Evolutionary conservation across 2,888 invertebrate species (phyloP).

Genomic region (Aplocera efformata): DNA sequence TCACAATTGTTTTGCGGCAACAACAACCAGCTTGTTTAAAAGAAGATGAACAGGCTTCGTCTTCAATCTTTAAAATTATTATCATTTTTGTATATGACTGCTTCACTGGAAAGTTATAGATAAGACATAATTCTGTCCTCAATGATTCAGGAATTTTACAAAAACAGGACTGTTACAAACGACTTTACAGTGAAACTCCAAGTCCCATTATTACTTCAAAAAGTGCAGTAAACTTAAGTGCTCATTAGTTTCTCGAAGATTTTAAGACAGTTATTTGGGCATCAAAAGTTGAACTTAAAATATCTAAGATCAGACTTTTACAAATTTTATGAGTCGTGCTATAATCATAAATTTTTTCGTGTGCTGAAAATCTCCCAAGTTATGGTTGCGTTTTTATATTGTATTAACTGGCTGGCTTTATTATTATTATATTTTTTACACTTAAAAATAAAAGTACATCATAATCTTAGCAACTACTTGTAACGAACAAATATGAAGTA

Average conservation of each 20-base stretch:
- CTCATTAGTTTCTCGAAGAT: slow-evolving; percentile 48
- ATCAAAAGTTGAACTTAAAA: slow-evolving; percentile 31
- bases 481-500: too few relatives aligned
- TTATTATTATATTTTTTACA: too few relatives aligned
- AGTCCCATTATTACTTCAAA: slow-evolving; percentile 57
- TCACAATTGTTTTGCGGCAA: too few relatives aligned
- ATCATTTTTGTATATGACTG: too few relatives aligned
- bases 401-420: too few relatives aligned
- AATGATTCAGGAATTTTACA: neutral
- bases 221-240: slow-evolving; percentile 61
- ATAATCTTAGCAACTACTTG: too few relatives aligned
- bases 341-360: slow-evolving; percentile 15
- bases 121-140: neutral
- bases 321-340: slow-evolving; percentile 19
- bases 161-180: slow-evolving; percentile 29
- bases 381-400: too few relatives aligned
- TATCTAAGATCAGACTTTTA: slow-evolving; percentile 15
- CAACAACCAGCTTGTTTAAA: too few relatives aligned
- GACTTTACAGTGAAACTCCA: slow-evolving; percentile 52
- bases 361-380: slow-evolving; percentile 18
- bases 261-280: slow-evolving; percentile 32
- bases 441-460: too few relatives aligned
- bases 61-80: too few relatives aligned
- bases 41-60: too few relatives aligned
- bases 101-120: too few relatives aligned